Percentiles rank a stretch among this genome's conserved stretches.
These are phyloP conservation scores for Lasiurus borealis DNA, from an alignment of 2,113 vertebrate genomes.

Conservation along the genomic window DNA sequence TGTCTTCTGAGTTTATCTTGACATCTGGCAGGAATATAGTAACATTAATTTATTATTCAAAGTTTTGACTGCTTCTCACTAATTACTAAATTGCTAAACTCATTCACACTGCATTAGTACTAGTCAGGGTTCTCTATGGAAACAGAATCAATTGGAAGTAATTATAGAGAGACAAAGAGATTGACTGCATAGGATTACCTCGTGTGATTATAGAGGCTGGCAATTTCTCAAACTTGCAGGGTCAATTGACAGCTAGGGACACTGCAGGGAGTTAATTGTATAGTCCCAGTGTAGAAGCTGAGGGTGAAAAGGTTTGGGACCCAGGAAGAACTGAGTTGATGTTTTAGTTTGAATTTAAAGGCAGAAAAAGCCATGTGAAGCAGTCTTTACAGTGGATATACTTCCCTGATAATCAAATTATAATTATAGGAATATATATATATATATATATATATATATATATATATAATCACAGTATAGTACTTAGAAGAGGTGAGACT, in stretches of 20 bases:
- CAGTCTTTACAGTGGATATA: not conserved
- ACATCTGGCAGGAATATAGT: not conserved
- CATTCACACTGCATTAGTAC: not conserved
- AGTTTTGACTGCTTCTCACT: not conserved
- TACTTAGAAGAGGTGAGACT: not conserved
- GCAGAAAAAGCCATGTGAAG: not conserved
- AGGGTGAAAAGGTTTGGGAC: not conserved
- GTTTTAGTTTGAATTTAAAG: not conserved
- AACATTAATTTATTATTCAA: not conserved
- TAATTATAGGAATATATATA: not conserved
- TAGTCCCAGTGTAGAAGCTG: not conserved
- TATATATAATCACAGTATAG: not conserved
- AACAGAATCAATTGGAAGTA: not conserved
- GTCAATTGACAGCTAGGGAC: not conserved
- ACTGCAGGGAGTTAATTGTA: not conserved
- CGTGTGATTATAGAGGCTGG: not conserved
- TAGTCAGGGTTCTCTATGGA: not conserved
- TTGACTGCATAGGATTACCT: not conserved
- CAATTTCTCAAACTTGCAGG: not conserved
- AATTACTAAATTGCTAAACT: not conserved
- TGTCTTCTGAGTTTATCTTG: not conserved
- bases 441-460: not conserved
- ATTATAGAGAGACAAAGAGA: not conserved
- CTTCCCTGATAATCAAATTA: not conserved
- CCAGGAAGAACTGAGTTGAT: not conserved